These are phyloP conservation scores for Malurus alboscapulatus DNA, from an alignment of 2,113 vertebrate genomes.

Conservation along the genomic window DNA sequence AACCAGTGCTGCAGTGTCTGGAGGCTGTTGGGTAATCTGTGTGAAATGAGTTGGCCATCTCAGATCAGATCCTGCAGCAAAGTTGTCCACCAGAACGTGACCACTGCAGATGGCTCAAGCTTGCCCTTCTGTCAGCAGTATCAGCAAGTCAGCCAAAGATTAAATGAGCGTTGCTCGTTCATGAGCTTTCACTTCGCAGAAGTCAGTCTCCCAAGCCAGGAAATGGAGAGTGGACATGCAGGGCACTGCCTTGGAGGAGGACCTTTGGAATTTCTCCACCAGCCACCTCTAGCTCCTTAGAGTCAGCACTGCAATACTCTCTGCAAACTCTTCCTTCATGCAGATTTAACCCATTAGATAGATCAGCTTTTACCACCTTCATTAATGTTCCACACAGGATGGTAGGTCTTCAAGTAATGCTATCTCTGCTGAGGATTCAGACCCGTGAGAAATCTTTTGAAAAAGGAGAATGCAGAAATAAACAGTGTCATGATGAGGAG, in stretches of 20 bases:
- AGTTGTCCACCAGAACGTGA: not conserved
- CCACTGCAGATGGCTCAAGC: not conserved
- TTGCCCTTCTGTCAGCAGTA: not conserved
- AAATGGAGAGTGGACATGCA: not conserved
- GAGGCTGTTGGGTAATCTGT: not conserved
- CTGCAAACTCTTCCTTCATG: not conserved
- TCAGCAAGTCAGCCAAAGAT: not conserved
- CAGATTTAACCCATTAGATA: not conserved
- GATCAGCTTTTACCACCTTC: not conserved
- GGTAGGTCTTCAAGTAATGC: not conserved
- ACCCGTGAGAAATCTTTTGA: not conserved
- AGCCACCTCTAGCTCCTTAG: not conserved
- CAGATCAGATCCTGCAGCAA: not conserved
- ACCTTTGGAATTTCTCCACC: not conserved
- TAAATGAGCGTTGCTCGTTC: not conserved
- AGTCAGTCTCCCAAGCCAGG: not conserved
- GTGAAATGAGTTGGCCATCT: not conserved
- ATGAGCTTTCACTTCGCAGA: not conserved
- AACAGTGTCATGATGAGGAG: fast-evolving
- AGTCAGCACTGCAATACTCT: not conserved
- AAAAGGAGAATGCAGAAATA: not conserved
- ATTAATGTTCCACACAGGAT: not conserved
- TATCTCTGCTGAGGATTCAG: not conserved
- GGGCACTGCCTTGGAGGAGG: not conserved
- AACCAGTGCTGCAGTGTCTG: not conserved